phyloP scores from a whole-genome alignment of 2,888 invertebrate species.

The Minunthozetes semirufus region DNA sequence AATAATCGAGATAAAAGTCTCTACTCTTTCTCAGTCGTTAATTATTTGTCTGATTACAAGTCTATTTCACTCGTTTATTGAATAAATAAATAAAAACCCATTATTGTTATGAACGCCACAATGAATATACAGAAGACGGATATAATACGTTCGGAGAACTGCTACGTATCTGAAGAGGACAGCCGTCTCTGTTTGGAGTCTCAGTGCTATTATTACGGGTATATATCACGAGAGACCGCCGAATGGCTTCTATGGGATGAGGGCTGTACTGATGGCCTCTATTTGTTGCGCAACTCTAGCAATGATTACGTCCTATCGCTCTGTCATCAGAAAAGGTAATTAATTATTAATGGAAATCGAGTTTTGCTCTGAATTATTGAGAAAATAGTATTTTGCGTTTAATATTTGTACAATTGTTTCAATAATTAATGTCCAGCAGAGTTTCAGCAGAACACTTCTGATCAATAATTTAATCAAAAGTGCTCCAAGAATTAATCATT shows the following conservation, averaged over 20 bases:
- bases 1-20: too few species aligned
- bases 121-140: background rate
- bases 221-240: conserved; percentile 44
- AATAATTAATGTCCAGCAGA: background rate
- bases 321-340: conserved; percentile 44
- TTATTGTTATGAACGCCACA: too few species aligned
- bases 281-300: conserved; percentile 43
- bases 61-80: too few species aligned
- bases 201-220: conserved; percentile 43
- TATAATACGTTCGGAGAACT: conserved; percentile 13
- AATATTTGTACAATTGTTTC: background rate
- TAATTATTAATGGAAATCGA: background rate
- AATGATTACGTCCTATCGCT: conserved; percentile 44
- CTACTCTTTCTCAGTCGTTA: too few species aligned
- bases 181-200: conserved; percentile 10
- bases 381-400: background rate
- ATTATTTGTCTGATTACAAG: too few species aligned
- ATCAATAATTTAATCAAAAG: too few species aligned
- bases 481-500: too few species aligned
- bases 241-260: conserved; percentile 44
- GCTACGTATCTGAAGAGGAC: conserved; percentile 27
- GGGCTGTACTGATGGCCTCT: conserved; percentile 44
- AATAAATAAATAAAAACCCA: too few species aligned
- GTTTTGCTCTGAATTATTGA: background rate
- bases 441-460: too few species aligned